Evolutionary conservation across 2,888 invertebrate species (phyloP), one percentile per base, ranked within the genome.

Genomic region (Cosmopolites sordidus): DNA sequence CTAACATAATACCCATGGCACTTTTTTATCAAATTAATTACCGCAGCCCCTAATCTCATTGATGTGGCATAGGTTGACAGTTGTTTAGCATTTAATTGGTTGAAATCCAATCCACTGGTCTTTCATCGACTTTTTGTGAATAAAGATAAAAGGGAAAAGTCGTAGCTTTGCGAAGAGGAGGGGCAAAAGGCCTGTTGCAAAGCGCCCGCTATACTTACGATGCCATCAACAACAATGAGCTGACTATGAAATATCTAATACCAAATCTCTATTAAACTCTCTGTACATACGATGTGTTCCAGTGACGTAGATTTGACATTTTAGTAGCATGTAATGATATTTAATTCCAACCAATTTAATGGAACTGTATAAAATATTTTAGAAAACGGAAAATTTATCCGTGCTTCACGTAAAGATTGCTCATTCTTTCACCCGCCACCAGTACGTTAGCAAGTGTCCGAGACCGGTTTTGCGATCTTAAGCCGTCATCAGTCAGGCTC

Each of bases 211-310:
- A 43, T 43, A 49, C 16, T 42, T 38, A 53, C 60, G 62, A 64
- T 64, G 64, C 63, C 60, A 64, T 62, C 61, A 58, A 56, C 58
- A 65, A 65, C 63, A 64, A 64, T 64, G 66, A 64, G 62, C 54
- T 59, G 62, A 64, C 59, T 62, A 64, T 62, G 62, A 64, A 62
- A 66, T 65, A 66, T 66, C 66, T 66, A 64, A 64, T 64, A 62
- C 60, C 58, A 64, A 64, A 66, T 66, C 66, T 66, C 65, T 65
- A 65, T 66, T 66, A 63, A 64, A 63, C 59, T 60, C 58, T 60
- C 56, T 62, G 59, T 61, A 62, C 53, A 59, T 42, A 17, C 43
- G 41, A 44, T 44, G 14, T 27, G 22, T 18, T n/a, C 16, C 54
- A 55, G 50, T 55, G 54, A 37, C 54, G 54, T 54, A 39, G 16